Base-by-base conservation (phyloP, 2,113 vertebrate species). In the Zapornia atra region DNA sequence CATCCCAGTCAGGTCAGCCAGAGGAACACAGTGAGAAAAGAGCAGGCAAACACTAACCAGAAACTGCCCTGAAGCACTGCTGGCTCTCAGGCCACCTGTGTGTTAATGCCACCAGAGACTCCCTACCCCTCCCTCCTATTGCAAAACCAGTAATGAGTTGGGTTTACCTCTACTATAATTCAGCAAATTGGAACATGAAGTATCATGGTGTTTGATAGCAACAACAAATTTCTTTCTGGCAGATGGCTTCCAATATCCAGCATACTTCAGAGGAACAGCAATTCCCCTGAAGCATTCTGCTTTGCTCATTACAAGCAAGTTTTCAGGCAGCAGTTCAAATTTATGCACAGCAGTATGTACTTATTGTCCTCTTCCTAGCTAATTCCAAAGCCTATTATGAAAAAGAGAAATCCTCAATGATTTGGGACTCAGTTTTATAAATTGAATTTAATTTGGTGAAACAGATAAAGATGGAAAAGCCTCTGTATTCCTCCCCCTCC, bases 151-250 rank as follows among this genome's bases (percentile, higher is more conserved):
- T 15, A 40, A 42, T 2, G 18, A 64, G 6, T 24, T n/a, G 8
- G 15, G 8, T 21, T 57, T 19, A 31, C 21, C 17, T 42, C 50
- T 1, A 3, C 12, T 1, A 0, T 10, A 14, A 16, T 24, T 44
- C 21, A 48, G 44, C 48, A 83, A 36, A 53, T 26, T 24, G 20
- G 10, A 83, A 73, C 20, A 44, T 34, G 24, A 80, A 54, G 21
- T 4, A 7, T 13, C 54, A 44, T 0, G 0, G 9, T 10, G 20
- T 15, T 92, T 34, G 65, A 79, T 1, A 63, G 68, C 26, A 82
- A 71, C 60, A 50, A 28, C 33, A 73, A 38, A 44, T 22, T 46
- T 76, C 18, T 48, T 81, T 44, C 36, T 42, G 10, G 28, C 4
- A 48, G 16, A 57, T 15, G 13, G 11, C 24, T 82, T 72, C 66